Conservation (phyloP, 2,113 vertebrate species). For the Panthera leo region DNA sequence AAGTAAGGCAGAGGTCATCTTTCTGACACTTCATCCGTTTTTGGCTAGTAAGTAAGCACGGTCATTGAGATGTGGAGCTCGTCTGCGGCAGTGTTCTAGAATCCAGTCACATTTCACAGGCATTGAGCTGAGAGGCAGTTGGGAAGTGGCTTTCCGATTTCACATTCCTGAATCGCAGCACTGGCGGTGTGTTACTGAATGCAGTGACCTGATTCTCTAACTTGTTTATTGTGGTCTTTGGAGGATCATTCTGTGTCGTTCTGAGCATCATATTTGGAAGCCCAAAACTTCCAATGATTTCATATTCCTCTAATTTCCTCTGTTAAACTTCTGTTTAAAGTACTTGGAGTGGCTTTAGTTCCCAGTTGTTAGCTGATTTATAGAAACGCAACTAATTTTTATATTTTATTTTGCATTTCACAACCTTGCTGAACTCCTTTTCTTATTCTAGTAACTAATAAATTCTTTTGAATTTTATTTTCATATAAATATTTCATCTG, state of each 20-base stretch:
- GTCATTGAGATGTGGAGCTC: not conserved
- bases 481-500: not conserved
- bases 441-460: not conserved
- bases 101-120: not conserved
- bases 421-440: not conserved
- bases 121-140: not conserved
- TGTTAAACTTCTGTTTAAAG: not conserved
- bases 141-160: not conserved
- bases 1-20: not conserved
- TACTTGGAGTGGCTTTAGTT: not conserved
- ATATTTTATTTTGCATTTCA: not conserved
- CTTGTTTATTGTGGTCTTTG: not conserved
- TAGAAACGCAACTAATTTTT: not conserved
- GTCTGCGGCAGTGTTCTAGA: not conserved
- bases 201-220: not conserved
- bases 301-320: not conserved
- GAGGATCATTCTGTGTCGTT: not conserved
- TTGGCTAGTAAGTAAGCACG: not conserved
- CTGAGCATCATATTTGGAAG: not conserved
- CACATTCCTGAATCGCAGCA: not conserved
- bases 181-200: not conserved
- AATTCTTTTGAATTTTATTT: not conserved
- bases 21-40: not conserved
- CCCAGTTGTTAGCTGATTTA: not conserved
- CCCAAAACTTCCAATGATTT: not conserved